These are phyloP conservation scores for Rhodeus uyekii DNA, from an alignment of 2,797 vertebrate genomes.

Conservation along the genomic window DNA sequence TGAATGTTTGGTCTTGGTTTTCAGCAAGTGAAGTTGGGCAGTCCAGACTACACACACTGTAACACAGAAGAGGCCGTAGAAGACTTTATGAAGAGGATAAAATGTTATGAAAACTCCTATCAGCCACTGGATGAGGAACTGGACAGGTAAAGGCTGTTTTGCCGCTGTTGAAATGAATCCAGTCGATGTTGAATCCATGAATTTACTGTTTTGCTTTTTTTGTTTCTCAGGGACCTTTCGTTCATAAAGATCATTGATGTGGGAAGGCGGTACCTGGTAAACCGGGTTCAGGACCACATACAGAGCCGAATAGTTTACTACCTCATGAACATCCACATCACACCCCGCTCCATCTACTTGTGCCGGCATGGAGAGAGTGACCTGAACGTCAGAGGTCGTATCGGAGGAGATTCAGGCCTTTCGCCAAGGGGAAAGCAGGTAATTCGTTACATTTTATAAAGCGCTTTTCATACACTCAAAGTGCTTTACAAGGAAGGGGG, in stretches of 20 bases:
- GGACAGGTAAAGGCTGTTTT: constrained; percentile 83
- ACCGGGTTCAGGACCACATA: constrained; percentile 95
- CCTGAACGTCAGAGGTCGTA: constrained; percentile 91
- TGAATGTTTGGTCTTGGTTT: neutral
- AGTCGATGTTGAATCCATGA: neutral
- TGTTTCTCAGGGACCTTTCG: constrained; percentile 86
- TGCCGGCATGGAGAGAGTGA: constrained; percentile 98
- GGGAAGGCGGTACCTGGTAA: constrained; percentile 93
- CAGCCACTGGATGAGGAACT: constrained; percentile 89
- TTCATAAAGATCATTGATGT: constrained; percentile 99
- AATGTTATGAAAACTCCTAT: constrained; percentile 95
- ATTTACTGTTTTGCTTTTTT: neutral
- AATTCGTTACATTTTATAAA: too few species aligned
- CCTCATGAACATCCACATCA: constrained; percentile 99
- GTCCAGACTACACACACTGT: constrained; percentile 93
- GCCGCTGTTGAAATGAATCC: neutral
- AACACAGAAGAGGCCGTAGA: constrained; percentile 92
- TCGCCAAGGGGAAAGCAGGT: constrained; percentile 87
- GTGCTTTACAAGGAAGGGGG: too few species aligned
- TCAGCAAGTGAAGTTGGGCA: constrained; percentile 97
- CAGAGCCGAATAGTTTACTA: constrained; percentile 99
- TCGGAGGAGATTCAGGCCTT: constrained; percentile 96
- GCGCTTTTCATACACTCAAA: too few species aligned
- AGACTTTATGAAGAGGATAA: constrained; percentile 97
- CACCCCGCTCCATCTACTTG: constrained; percentile 96